Evolutionary conservation across 1,140 invertebrate genomes (phyloP), one percentile per base, ranked within the genome.

Genomic region (Meteorus sp.): DNA sequence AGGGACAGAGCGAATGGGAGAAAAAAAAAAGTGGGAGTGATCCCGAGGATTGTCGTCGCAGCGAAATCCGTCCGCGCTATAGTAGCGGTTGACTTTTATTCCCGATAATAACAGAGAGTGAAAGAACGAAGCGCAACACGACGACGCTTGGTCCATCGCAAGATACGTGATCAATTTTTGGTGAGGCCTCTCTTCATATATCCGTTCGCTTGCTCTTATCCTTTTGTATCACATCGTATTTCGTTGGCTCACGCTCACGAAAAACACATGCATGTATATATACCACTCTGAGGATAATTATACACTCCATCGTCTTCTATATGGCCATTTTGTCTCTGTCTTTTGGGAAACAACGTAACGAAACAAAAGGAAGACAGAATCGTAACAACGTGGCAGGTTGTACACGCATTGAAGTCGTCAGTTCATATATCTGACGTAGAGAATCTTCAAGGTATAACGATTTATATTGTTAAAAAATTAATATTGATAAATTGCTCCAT

Each of bases 41-140:
- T 5, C 25, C 44, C 56, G 43, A 48, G 68, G 74, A 77, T 76
- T 79, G 76, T 79, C 75, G 74, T 70, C 71, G 69, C 69, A 70
- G 33, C 62, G 69, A 76, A 75, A 75, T 74, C 69, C 29, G 65
- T 69, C 58, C 56, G 55, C 64, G 52, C 41, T 53, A 59, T 70
- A 70, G 75, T 76, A 78, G 76, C 76, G 74, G 76, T n/a, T 80
- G 78, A 80, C 76, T 80, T 78, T 80, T 80, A 78, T 80, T 78
- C 75, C 69, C 74, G 76, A 80, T 80, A 80, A 80, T 80, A 76
- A 80, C 76, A 80, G 78, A 72, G 73, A 71, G 64, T 62, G 57
- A 58, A 60, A 48, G 47, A 51, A 31, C 39, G 52, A 22, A 27
- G n/a, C n/a, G n/a, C 11, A 39, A 15, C 35, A 17, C 23, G 22